phyloP scores from a whole-genome alignment of 2,888 invertebrate genomes.

The Ophion obscuratus region DNA sequence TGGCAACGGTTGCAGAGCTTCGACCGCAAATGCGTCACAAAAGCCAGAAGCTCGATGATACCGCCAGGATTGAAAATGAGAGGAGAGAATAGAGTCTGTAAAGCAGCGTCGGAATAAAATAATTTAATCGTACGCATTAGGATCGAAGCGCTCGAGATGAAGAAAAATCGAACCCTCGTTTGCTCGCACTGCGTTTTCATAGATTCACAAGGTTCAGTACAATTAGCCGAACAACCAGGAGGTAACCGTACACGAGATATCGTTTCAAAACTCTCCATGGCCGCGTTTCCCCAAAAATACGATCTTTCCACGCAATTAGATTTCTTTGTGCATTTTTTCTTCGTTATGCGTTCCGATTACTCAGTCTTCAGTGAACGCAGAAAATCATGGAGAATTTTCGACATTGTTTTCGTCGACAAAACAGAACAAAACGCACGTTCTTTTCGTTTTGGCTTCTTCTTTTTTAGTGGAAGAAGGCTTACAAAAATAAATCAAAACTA shows the following conservation, averaged over 20 bases:
- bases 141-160: not conserved
- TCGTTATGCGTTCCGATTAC: no score
- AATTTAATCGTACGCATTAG: slow-evolving; percentile 6
- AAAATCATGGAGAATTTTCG: not conserved
- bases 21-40: slow-evolving; percentile 33
- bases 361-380: no score
- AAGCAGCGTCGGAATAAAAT: slow-evolving; percentile 32
- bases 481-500: not conserved
- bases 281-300: no score
- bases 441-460: not conserved
- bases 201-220: no score
- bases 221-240: no score
- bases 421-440: not conserved
- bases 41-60: not conserved
- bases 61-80: not conserved
- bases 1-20: slow-evolving; percentile 8
- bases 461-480: not conserved
- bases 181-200: not conserved
- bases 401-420: not conserved
- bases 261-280: no score
- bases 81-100: slow-evolving; percentile 27
- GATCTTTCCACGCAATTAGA: no score
- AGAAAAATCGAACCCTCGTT: not conserved
- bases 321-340: no score
- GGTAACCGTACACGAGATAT: no score